A percentile compares a stretch with the other conserved stretches of the same genome.
phyloP scores from a whole-genome alignment of 1,140 invertebrate genomes.

The Heliconius nattereri region DNA sequence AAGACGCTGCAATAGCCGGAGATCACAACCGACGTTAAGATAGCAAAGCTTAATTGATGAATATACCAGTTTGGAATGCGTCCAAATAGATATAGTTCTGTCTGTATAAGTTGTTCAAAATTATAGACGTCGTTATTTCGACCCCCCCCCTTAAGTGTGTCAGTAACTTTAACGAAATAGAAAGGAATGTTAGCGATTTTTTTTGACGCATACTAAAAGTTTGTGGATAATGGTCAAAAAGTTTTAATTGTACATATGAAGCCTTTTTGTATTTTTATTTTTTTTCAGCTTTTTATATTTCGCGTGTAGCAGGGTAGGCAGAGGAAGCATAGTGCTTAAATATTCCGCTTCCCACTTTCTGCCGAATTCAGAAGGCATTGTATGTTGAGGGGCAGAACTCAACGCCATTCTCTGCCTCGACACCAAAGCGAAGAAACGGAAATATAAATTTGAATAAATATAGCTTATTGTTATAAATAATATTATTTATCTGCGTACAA shows the following conservation, averaged over 20 bases:
- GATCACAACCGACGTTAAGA: slow-evolving; percentile 1
- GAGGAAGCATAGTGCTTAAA: no score
- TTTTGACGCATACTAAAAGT: background rate
- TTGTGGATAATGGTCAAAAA: background rate
- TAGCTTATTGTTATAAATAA: no score
- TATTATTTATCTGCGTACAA: background rate
- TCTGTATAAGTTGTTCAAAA: slow-evolving; percentile 29
- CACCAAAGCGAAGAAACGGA: no score
- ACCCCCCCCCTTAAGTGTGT: background rate
- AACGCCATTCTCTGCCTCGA: no score
- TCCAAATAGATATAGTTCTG: slow-evolving; percentile 41
- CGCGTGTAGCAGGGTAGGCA: no score
- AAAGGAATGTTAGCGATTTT: background rate
- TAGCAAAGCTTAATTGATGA: slow-evolving; percentile 39
- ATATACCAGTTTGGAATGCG: slow-evolving; percentile 36
- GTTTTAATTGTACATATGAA: background rate
- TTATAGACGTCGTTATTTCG: slow-evolving; percentile 28
- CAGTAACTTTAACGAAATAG: background rate
- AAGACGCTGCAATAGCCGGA: slow-evolving; percentile 8
- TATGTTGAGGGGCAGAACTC: no score
- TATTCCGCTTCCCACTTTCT: no score
- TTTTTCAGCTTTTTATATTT: background rate
- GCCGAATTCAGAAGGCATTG: no score
- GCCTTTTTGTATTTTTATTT: background rate
- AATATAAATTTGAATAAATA: no score